A percentile compares a stretch with the other conserved stretches of the same genome.
These are phyloP conservation scores for Leptoteleia sp. DNA, from an alignment of 1,140 invertebrate genomes.

Conservation along the genomic window DNA sequence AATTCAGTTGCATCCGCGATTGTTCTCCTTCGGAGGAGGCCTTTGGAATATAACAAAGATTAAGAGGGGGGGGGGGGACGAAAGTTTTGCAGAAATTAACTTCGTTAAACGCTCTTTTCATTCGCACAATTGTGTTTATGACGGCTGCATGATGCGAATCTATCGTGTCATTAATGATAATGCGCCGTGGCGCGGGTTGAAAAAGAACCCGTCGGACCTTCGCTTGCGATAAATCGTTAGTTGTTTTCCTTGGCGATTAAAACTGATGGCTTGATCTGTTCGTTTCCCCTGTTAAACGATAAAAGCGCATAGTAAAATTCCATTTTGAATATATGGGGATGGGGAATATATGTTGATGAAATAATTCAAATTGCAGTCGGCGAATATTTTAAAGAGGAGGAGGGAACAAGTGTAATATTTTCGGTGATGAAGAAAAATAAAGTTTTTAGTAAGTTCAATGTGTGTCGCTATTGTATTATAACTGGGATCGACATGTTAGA, in stretches of 20 bases:
- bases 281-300: not conserved
- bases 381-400: too few species aligned
- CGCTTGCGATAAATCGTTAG: conserved; percentile 9
- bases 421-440: too few species aligned
- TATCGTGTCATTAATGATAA: conserved; percentile 24
- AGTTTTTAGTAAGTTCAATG: too few species aligned
- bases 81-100: conserved; percentile 48
- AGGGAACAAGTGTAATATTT: too few species aligned
- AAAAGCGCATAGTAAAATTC: too few species aligned
- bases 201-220: conserved; percentile 21
- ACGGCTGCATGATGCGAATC: conserved; percentile 1
- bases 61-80: conserved; percentile 6
- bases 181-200: conserved; percentile 13
- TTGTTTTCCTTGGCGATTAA: conserved; percentile 17
- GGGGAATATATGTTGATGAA: too few species aligned
- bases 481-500: too few species aligned
- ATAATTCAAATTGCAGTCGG: too few species aligned
- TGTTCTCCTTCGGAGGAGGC: conserved; percentile 17
- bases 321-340: too few species aligned
- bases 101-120: conserved; percentile 37
- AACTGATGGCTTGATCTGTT: conserved; percentile 18
- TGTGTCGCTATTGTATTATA: too few species aligned
- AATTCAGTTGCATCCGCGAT: conserved; percentile 24
- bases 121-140: conserved; percentile 35
- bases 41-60: conserved; percentile 31